phyloP scores from a whole-genome alignment of 2,888 invertebrate genomes.

The Acanthosepion esculentum region DNA sequence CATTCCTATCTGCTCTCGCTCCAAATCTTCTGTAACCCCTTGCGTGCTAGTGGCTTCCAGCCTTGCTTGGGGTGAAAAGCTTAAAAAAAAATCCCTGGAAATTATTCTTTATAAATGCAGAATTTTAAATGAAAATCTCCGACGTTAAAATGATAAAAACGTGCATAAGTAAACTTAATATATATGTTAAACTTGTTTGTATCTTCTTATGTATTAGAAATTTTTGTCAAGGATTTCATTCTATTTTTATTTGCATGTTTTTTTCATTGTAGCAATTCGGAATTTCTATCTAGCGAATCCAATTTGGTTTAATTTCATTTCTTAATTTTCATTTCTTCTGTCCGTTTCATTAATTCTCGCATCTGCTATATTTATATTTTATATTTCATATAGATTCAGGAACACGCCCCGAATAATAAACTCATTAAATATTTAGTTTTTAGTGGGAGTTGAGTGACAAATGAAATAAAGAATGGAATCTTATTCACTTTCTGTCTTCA shows the following conservation, averaged over 20 bases:
- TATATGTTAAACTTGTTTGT: too few species aligned
- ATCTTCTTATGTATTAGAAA: too few species aligned
- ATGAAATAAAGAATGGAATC: background rate
- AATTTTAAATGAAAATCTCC: too few species aligned
- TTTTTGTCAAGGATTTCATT: background rate
- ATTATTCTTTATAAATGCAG: too few species aligned
- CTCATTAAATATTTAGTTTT: background rate
- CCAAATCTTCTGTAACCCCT: too few species aligned
- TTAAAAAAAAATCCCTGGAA: too few species aligned
- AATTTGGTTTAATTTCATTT: background rate
- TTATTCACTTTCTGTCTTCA: background rate
- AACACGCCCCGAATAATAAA: background rate
- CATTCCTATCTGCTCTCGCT: too few species aligned
- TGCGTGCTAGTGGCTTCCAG: too few species aligned
- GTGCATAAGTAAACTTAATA: too few species aligned
- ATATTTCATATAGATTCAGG: background rate
- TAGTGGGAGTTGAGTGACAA: background rate
- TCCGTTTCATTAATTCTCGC: background rate
- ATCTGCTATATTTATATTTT: background rate
- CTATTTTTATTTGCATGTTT: background rate
- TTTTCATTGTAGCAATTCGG: background rate
- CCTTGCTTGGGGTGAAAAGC: too few species aligned
- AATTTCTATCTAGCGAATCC: background rate
- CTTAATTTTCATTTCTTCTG: background rate
- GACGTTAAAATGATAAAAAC: too few species aligned